A percentile compares a stretch with the other conserved stretches of the same genome.
Conservation (phyloP, 2,113 vertebrate genomes). For the Harpagus bidentatus region DNA sequence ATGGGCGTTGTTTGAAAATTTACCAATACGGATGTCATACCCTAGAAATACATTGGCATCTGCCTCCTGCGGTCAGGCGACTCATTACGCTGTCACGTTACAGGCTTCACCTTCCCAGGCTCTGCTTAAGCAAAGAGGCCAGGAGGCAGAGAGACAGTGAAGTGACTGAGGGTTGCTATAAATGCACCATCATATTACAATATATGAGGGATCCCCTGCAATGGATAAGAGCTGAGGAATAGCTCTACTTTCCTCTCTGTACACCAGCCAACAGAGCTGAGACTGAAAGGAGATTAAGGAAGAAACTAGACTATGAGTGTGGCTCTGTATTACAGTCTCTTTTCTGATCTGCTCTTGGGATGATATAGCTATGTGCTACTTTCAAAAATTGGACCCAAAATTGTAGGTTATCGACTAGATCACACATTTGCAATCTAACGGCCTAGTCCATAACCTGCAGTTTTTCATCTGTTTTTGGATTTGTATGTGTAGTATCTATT, state of each 20-base stretch:
- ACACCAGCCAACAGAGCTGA: neutral
- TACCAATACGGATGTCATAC: neutral
- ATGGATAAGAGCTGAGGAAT: neutral
- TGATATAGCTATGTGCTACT: neutral
- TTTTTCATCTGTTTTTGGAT: neutral
- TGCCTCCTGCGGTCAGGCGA: accelerated
- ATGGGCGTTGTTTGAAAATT: neutral
- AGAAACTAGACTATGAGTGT: neutral
- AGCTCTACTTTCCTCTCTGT: neutral
- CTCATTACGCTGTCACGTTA: accelerated
- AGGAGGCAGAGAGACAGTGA: neutral
- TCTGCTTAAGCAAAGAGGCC: neutral
- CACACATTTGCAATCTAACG: neutral
- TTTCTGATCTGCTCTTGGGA: neutral
- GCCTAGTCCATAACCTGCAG: neutral
- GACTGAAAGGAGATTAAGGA: neutral
- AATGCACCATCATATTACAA: neutral
- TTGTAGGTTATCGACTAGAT: neutral
- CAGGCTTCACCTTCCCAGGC: neutral
- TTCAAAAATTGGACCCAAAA: neutral
- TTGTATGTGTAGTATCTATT: neutral
- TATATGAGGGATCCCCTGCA: neutral
- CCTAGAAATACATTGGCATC: neutral
- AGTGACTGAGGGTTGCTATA: neutral
- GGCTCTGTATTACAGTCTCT: neutral